Evolutionary conservation across 1,140 invertebrate genomes (phyloP).

Genomic region (Lethrus apterus): DNA sequence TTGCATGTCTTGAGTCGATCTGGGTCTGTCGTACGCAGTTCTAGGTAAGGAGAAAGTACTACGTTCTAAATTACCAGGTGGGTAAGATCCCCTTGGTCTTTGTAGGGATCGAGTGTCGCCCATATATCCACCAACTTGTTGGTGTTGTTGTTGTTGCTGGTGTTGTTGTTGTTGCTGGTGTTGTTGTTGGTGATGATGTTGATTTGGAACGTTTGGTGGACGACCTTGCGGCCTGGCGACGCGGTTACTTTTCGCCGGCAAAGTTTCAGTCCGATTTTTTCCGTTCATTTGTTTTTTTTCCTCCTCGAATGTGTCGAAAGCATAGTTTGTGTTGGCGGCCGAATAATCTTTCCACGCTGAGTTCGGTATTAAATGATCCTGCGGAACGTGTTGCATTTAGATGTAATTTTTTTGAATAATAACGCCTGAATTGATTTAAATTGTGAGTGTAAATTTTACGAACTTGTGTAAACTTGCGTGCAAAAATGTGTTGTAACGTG

Average conservation of each 20-base stretch:
- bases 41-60: slow-evolving; percentile 46
- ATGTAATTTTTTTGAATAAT: slow-evolving; percentile 2
- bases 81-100: slow-evolving; percentile 41
- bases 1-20: slow-evolving; percentile 32
- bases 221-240: slow-evolving; percentile 32
- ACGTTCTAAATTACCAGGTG: slow-evolving; percentile 35
- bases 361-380: slow-evolving; percentile 75
- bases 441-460: no score
- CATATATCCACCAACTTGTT: slow-evolving; percentile 46
- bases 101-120: slow-evolving; percentile 55
- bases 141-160: slow-evolving; percentile 20
- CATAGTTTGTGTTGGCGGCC: slow-evolving; percentile 76
- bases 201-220: slow-evolving; percentile 30
- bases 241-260: slow-evolving; percentile 40
- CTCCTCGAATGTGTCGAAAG: slow-evolving; percentile 73
- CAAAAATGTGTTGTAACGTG: no score
- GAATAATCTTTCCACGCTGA: slow-evolving; percentile 84
- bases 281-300: slow-evolving; percentile 51
- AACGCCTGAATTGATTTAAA: no score
- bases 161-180: background rate
- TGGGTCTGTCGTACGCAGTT: slow-evolving; percentile 43
- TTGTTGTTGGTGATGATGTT: slow-evolving; percentile 18
- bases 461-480: no score
- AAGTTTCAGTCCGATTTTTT: slow-evolving; percentile 34
- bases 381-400: slow-evolving; percentile 31